phyloP scores from a whole-genome alignment of 2,113 vertebrate species.

The Furnarius figulus region DNA sequence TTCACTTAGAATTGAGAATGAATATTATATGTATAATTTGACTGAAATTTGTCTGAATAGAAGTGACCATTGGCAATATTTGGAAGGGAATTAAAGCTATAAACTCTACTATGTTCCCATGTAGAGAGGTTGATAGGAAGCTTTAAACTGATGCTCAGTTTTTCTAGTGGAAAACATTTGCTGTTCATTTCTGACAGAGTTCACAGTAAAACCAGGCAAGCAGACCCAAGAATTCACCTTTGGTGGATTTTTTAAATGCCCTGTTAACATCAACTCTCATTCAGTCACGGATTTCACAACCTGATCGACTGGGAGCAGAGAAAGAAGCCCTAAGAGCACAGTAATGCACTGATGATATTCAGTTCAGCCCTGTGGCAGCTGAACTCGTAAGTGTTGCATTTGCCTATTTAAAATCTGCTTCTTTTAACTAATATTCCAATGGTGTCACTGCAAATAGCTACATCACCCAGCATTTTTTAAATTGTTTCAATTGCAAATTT shows the following conservation, averaged over 20 bases:
- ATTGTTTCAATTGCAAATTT: constrained; percentile 10
- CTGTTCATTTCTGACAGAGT: not conserved
- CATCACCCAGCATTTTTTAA: not conserved
- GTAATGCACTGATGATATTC: not conserved
- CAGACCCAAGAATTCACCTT: not conserved
- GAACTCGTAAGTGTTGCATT: not conserved
- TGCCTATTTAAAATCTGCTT: not conserved
- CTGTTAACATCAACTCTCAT: not conserved
- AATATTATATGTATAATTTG: not conserved
- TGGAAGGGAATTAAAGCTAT: not conserved
- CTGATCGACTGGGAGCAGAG: not conserved
- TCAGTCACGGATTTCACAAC: not conserved
- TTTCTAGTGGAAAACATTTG: not conserved
- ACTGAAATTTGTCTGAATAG: not conserved
- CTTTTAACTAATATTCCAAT: not conserved
- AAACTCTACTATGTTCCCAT: not conserved
- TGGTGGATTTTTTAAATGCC: not conserved
- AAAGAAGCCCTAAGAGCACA: not conserved
- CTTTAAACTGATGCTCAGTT: not conserved
- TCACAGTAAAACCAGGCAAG: not conserved
- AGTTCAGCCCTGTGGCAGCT: not conserved
- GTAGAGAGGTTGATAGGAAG: not conserved
- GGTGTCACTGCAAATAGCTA: not conserved
- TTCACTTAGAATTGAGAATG: not conserved
- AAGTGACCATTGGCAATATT: not conserved